Evolutionary conservation across 2,113 vertebrate species (phyloP).

Genomic region (Apteryx owenii): DNA sequence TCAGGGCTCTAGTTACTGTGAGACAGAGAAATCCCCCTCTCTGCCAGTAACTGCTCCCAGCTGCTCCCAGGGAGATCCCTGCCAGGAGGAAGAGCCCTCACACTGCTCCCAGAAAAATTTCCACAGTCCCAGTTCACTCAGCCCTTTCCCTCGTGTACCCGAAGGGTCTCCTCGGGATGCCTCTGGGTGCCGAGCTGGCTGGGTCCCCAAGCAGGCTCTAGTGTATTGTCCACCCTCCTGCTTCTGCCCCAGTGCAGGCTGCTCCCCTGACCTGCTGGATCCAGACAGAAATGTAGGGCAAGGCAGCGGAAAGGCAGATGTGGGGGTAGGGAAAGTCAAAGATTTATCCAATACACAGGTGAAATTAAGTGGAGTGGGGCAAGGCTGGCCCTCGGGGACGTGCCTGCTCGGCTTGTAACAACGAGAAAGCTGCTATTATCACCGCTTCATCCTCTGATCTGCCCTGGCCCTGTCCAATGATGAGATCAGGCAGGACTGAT

Average conservation of each 20-base stretch:
- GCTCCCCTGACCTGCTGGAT: neutral
- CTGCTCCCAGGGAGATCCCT: neutral
- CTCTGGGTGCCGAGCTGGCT: neutral
- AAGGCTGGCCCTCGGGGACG: neutral
- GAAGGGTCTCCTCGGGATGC: neutral
- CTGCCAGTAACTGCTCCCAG: neutral
- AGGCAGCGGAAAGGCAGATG: accelerated
- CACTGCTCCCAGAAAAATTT: neutral
- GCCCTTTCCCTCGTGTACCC: accelerated
- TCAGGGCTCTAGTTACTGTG: accelerated
- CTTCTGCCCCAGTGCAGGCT: neutral
- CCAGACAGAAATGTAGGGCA: neutral
- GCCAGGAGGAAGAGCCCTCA: neutral
- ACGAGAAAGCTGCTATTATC: neutral
- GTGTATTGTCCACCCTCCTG: neutral
- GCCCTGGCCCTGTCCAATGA: accelerated
- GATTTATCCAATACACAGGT: neutral
- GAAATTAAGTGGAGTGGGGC: neutral
- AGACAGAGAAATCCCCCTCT: neutral
- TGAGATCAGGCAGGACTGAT: neutral
- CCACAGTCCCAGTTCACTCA: neutral
- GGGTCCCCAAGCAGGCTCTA: neutral
- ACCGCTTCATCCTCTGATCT: neutral
- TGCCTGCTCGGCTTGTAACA: neutral
- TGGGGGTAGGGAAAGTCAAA: neutral